Evolutionary conservation across 1,140 invertebrate species (phyloP).

Genomic region (Sitophilus oryzae): DNA sequence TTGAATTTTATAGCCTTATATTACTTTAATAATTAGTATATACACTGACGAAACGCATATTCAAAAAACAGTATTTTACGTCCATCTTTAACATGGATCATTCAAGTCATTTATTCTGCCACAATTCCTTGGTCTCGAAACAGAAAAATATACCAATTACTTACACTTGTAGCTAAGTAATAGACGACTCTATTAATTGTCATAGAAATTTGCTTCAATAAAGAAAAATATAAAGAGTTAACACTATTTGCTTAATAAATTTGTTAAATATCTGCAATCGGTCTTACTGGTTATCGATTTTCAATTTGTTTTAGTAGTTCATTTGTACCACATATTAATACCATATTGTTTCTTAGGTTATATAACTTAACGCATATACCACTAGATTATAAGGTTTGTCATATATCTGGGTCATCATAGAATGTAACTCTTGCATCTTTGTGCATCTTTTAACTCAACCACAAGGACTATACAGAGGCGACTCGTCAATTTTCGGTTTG

Average conservation of each 20-base stretch:
- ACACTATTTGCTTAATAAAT: neutral
- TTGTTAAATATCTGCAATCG: neutral
- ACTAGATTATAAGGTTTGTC: too few species aligned
- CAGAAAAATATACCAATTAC: constrained; percentile 1
- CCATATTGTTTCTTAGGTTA: too few species aligned
- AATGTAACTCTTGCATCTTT: too few species aligned
- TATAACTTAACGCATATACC: too few species aligned
- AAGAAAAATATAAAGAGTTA: neutral
- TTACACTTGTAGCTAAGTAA: neutral
- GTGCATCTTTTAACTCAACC: too few species aligned
- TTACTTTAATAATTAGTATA: constrained; percentile 6
- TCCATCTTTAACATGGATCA: constrained; percentile 22
- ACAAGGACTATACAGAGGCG: too few species aligned
- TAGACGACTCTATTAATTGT: neutral
- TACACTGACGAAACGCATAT: too few species aligned
- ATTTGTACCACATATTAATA: too few species aligned
- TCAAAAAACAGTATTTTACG: neutral
- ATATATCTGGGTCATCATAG: too few species aligned
- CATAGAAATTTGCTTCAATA: neutral
- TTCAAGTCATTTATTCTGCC: constrained; percentile 6
- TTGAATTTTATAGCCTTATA: constrained; percentile 1
- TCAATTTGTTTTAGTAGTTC: neutral
- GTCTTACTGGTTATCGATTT: neutral
- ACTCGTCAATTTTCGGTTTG: too few species aligned
- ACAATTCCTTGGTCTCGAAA: constrained; percentile 1